phyloP scores from a whole-genome alignment of 2,797 vertebrate species.

The Thaleichthys pacificus region DNA sequence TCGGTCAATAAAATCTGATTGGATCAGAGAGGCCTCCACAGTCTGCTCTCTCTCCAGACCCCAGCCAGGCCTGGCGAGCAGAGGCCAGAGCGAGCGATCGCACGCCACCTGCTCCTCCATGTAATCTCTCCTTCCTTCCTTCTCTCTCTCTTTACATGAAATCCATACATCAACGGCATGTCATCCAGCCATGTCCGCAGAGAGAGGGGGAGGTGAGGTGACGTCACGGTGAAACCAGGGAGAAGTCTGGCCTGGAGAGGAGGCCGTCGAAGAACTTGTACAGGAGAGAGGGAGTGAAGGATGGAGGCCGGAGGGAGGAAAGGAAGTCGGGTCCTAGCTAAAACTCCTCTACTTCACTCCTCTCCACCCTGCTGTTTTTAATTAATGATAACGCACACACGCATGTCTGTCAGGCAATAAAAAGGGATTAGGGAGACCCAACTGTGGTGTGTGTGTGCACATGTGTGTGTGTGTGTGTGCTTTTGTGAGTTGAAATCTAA shows the following conservation, averaged over 20 bases:
- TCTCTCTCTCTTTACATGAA: neutral
- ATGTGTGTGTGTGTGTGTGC: neutral
- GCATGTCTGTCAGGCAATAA: slow-evolving; percentile 48
- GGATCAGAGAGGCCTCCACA: too few relatives aligned
- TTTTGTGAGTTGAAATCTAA: neutral
- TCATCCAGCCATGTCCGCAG: neutral
- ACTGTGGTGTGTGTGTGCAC: neutral
- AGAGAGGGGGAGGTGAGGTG: neutral
- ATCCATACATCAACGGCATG: neutral
- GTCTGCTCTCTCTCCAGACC: too few relatives aligned
- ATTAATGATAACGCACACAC: slow-evolving; percentile 61
- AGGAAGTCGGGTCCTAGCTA: neutral
- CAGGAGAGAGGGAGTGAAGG: neutral
- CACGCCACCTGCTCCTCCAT: slow-evolving; percentile 10
- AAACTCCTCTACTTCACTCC: neutral
- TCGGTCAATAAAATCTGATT: too few relatives aligned
- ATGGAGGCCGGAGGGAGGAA: neutral
- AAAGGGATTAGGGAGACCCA: slow-evolving; percentile 55
- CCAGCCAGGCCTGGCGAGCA: too few relatives aligned
- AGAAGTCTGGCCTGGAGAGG: neutral
- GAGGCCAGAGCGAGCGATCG: neutral
- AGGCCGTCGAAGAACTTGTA: too few relatives aligned
- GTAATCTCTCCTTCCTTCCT: slow-evolving; percentile 6
- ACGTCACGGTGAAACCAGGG: neutral
- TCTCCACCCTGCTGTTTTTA: slow-evolving; percentile 50